Evolutionary conservation across 2,797 vertebrate genomes (phyloP).

Genomic region (Crocidura indochinensis): DNA sequence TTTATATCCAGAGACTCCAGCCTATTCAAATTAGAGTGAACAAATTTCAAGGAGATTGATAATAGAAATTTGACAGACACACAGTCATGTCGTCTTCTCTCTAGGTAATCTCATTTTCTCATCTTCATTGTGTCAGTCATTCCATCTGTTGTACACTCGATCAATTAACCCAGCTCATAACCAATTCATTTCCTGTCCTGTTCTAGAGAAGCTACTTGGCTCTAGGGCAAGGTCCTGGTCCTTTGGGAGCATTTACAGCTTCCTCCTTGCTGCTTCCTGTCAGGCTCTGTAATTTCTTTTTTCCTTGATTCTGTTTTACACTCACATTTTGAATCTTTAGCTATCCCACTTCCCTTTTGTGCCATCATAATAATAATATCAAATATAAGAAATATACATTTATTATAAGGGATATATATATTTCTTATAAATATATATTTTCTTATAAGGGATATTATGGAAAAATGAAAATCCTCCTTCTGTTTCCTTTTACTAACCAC

Average conservation of each 20-base stretch:
- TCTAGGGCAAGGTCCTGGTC: not conserved
- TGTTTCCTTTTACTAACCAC: not conserved
- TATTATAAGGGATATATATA: too few species aligned
- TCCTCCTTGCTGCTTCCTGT: not conserved
- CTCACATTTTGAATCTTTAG: not conserved
- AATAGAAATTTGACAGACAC: conserved; percentile 41
- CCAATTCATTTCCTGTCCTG: not conserved
- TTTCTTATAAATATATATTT: too few species aligned
- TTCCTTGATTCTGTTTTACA: not conserved
- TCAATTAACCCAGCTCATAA: not conserved
- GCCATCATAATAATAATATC: not conserved
- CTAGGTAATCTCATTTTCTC: not conserved
- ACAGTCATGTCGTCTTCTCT: not conserved
- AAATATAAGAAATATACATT: not conserved
- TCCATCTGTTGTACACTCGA: not conserved
- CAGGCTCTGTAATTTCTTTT: not conserved
- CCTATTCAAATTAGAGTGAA: not conserved
- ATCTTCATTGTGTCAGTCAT: not conserved
- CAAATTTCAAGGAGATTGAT: conserved; percentile 36
- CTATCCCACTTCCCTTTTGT: not conserved
- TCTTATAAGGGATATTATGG: not conserved
- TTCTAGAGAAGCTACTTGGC: too few species aligned
- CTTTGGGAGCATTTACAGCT: not conserved
- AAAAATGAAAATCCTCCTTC: not conserved
- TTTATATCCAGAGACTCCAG: not conserved